Base-by-base conservation (phyloP, 2,113 vertebrate species). In the Leucosticte australis region DNA sequence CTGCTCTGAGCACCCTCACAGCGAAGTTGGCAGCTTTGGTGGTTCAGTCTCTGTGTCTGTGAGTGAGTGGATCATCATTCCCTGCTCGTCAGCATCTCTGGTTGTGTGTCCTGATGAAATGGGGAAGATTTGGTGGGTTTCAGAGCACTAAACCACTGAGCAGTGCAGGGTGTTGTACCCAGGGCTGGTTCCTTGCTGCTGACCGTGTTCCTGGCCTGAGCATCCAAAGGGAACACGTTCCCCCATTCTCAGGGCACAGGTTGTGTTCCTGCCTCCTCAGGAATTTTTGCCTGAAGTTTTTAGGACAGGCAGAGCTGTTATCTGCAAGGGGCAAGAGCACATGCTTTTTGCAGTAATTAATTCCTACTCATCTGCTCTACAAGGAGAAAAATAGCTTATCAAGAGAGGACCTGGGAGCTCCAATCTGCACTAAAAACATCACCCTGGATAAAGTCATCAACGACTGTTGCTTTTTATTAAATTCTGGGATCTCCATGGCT, bases 191-290 rank as follows among this genome's bases (percentile, higher is more conserved):
- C 63, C 56, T 53, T 37, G 39, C 87, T 85, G 67, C 75, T 74
- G 35, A 2, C 31, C 0, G 0, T 15, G 60, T 23, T 64, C 37
- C 41, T 49, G 33, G 26, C 42, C 41, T 5, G 46, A 59, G 26
- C 26, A 2, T 4, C 39, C 27, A 14, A 21, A 47, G 20, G 31
- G 39, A 55, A 24, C 13, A 1, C 0, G 0, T n/a, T 80, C 20
- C 7, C 62, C 21, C 33, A 0, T 5, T 49, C 39, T 1, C 4
- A 22, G 52, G 65, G 64, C 44, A 37, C 69, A 16, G 42, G 14
- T 47, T 20, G 1, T 0, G 0, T 24, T 55, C 37, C 24, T 35
- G 57, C 42, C 52, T 20, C 18, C 30, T 73, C 41, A 35, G 47
- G 21, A 52, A 4, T 0, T 2, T 28, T 49, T 57, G 14, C 65